Percentiles rank a stretch among this genome's conserved stretches.
Conservation (phyloP, 2,113 vertebrate species). For the Mirza zaza region DNA sequence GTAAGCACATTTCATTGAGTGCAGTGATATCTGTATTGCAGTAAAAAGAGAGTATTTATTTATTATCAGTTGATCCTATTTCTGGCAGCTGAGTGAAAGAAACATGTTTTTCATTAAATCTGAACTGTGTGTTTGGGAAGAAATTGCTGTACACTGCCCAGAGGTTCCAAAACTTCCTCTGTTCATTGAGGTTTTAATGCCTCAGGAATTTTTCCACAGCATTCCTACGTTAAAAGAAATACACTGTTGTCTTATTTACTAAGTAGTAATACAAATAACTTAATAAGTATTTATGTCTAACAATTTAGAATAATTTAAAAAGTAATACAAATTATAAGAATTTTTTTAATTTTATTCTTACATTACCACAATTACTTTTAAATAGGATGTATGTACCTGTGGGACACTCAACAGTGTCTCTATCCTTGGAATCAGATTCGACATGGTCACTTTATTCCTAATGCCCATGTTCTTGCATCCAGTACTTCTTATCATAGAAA, state of each 20-base stretch:
- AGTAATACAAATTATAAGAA: background rate
- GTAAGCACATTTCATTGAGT: background rate
- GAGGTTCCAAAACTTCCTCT: background rate
- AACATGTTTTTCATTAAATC: background rate
- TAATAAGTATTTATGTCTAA: background rate
- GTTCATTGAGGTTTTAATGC: background rate
- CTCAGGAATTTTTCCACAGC: background rate
- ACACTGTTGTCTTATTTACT: rapidly evolving
- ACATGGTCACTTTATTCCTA: background rate
- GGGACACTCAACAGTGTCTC: background rate
- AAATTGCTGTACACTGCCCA: background rate
- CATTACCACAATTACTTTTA: background rate
- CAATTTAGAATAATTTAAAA: background rate
- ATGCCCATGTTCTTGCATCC: background rate
- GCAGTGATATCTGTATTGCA: background rate
- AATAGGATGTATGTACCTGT: background rate
- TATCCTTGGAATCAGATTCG: background rate
- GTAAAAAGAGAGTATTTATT: background rate
- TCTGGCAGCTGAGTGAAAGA: background rate
- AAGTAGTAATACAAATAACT: background rate
- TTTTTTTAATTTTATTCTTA: background rate
- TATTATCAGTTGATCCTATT: background rate
- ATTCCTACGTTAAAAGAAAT: background rate
- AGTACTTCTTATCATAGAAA: background rate
- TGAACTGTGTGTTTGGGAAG: background rate